Percentiles rank a stretch among this genome's conserved stretches.
phyloP scores from a whole-genome alignment of 2,113 vertebrate genomes.

The Megalops atlanticus region DNA sequence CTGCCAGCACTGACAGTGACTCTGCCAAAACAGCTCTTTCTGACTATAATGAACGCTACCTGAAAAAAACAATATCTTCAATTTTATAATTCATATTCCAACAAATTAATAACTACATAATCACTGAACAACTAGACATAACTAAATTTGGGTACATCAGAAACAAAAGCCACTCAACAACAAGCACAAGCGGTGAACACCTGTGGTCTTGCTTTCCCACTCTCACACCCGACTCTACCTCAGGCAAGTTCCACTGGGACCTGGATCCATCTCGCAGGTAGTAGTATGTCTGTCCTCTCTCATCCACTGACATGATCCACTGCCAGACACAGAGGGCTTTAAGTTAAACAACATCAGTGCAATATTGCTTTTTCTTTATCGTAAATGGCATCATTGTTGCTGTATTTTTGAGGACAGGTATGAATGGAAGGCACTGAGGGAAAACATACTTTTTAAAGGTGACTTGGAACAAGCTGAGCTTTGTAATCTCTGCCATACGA shows the following conservation, averaged over 20 bases:
- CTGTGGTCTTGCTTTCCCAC: background rate
- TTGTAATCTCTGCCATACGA: background rate
- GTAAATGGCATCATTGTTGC: background rate
- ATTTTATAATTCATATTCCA: no score
- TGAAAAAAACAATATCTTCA: background rate
- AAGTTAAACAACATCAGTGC: background rate
- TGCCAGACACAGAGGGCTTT: conserved; percentile 37
- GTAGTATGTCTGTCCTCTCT: conserved; percentile 62
- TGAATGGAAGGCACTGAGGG: background rate
- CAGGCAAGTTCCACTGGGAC: conserved; percentile 66
- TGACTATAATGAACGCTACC: background rate
- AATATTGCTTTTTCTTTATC: background rate
- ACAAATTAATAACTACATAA: no score
- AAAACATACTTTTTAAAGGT: no score
- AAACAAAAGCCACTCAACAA: no score
- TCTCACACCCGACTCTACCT: conserved; percentile 55
- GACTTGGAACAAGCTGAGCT: background rate
- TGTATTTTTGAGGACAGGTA: no score
- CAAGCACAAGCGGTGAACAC: no score
- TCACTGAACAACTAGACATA: no score
- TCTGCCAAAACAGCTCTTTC: no score
- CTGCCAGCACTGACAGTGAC: no score
- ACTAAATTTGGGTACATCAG: no score
- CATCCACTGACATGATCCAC: conserved; percentile 65
- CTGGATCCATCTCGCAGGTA: conserved; percentile 56